Evolutionary conservation across 2,113 vertebrate species (phyloP).

Genomic region (Ancistrus triradiatus): DNA sequence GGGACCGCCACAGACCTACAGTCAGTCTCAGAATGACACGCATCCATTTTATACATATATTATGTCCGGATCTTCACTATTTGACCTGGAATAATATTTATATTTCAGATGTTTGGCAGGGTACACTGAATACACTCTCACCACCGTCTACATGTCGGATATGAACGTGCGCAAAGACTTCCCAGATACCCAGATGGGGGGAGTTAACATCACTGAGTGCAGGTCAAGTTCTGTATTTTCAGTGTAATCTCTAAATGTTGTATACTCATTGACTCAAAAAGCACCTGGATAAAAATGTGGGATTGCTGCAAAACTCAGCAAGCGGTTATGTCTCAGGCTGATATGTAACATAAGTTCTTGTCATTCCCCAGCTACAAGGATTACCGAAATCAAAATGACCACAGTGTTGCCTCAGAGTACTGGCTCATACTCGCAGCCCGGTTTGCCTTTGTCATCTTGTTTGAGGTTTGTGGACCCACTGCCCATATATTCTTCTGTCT

Average conservation of each 20-base stretch:
- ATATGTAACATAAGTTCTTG: background rate
- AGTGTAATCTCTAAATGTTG: background rate
- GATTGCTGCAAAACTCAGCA: too few species aligned
- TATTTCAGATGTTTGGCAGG: conserved; percentile 78
- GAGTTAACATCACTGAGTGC: conserved; percentile 67
- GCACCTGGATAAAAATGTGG: too few species aligned
- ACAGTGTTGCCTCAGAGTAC: conserved; percentile 74
- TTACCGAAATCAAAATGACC: conserved; percentile 71
- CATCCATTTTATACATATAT: too few species aligned
- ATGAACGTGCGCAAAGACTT: conserved; percentile 61
- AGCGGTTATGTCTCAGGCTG: too few species aligned
- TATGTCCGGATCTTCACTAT: too few species aligned
- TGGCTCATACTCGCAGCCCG: conserved; percentile 85
- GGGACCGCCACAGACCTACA: conserved; percentile 43
- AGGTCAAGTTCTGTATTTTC: too few species aligned
- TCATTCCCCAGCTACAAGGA: conserved; percentile 78
- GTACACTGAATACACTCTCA: conserved; percentile 85
- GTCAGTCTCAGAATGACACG: conserved; percentile 69
- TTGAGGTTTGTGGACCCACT: too few species aligned
- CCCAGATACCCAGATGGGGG: background rate
- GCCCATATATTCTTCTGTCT: too few species aligned
- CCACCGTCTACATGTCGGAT: conserved; percentile 57
- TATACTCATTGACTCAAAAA: too few species aligned
- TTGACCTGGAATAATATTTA: too few species aligned
- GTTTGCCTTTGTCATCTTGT: conserved; percentile 86